Conservation (phyloP, 2,888 invertebrate species). For the Dioctria linearis region DNA sequence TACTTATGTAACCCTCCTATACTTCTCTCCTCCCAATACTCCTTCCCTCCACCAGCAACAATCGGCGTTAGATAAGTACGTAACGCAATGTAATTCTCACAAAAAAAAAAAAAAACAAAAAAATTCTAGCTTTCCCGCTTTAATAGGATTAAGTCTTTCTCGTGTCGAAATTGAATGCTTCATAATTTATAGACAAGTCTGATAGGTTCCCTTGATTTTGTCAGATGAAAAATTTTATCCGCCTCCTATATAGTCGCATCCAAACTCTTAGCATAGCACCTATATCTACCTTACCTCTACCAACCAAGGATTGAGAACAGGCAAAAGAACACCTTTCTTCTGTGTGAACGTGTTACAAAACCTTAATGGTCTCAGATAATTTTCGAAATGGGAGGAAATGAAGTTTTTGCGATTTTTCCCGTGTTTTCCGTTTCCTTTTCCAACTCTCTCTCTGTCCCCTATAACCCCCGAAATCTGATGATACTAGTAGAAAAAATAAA, state of each 20-base stretch:
- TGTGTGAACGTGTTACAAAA: slow-evolving; percentile 15
- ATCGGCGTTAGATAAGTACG: neutral
- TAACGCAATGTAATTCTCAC: neutral
- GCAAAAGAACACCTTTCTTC: neutral
- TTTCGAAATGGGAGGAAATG: slow-evolving; percentile 29
- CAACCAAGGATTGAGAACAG: too few species aligned
- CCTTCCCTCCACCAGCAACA: neutral
- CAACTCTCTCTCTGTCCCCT: too few species aligned
- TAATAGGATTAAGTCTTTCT: slow-evolving; percentile 33
- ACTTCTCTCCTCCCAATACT: neutral
- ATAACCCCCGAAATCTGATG: too few species aligned
- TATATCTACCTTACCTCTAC: too few species aligned
- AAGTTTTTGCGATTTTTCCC: slow-evolving; percentile 18
- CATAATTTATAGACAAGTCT: slow-evolving; percentile 41
- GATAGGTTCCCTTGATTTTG: slow-evolving; percentile 28
- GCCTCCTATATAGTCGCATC: neutral
- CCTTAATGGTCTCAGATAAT: slow-evolving; percentile 29
- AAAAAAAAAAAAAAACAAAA: neutral
- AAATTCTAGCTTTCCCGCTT: slow-evolving; percentile 13
- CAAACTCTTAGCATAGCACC: too few species aligned
- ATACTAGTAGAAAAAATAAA: too few species aligned
- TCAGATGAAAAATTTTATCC: neutral
- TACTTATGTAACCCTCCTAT: neutral
- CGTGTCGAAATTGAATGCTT: slow-evolving; percentile 33
- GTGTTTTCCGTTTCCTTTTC: neutral